A percentile compares a stretch with the other conserved stretches of the same genome.
Conservation (phyloP, 2,888 invertebrate species). For the Ornithoptera priamus region DNA sequence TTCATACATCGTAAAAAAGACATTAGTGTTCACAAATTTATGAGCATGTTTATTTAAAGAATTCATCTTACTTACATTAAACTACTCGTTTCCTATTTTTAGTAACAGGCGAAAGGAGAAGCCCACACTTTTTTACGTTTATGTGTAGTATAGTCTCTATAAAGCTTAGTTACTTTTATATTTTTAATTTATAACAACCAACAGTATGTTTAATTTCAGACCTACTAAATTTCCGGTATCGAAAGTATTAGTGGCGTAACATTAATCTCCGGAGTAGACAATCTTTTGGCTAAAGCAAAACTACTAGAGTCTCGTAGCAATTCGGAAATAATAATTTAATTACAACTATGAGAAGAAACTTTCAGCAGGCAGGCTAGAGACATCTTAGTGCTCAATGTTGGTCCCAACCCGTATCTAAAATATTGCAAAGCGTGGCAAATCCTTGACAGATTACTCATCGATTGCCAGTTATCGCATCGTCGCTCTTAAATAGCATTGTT, state of each 20-base stretch:
- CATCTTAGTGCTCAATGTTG: not conserved
- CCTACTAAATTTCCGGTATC: not conserved
- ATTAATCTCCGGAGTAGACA: not conserved
- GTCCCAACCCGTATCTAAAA: not conserved
- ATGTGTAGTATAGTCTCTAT: not conserved
- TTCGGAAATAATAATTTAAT: slow-evolving; percentile 3
- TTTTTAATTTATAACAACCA: not conserved
- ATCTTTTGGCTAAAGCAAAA: not conserved
- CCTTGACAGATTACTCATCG: slow-evolving; percentile 6
- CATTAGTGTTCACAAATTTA: slow-evolving; percentile 9
- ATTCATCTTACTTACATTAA: not conserved
- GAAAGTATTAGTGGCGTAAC: not conserved
- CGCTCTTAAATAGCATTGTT: slow-evolving; percentile 1
- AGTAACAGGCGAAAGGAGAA: not conserved
- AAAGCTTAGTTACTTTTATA: not conserved
- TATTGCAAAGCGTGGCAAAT: slow-evolving; percentile 6
- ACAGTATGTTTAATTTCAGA: not conserved
- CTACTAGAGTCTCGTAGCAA: not conserved
- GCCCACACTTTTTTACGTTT: not conserved
- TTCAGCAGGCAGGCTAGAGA: not conserved
- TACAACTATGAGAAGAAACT: slow-evolving; percentile 9
- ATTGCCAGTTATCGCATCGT: slow-evolving; percentile 11
- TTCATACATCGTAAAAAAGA: slow-evolving; percentile 24
- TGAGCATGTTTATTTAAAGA: not conserved
- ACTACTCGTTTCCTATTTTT: not conserved